Base-by-base conservation (phyloP, 2,797 vertebrate genomes). In the Gallirallus australis region DNA sequence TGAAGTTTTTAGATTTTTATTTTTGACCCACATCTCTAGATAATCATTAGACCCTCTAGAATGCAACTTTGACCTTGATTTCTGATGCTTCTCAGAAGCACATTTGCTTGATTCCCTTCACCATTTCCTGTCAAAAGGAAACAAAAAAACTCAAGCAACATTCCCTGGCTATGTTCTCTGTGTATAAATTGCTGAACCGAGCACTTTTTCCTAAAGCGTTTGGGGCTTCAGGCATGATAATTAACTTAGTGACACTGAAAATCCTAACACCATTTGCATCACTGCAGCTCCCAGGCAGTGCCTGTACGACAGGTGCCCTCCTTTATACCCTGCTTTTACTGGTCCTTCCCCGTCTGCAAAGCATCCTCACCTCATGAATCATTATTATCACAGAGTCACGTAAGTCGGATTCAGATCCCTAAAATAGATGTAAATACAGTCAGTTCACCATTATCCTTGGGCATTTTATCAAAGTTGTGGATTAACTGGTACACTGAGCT, bases 361-460 rank as follows among this genome's bases (percentile, higher is more conserved):
- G 48, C 69, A 86, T 31, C 72, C 75, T 82, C 64, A 77, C 68
- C 65, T 91, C 73, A 61, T 27, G 77, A 85, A 91, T 71, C 65
- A 59, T 86, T 83, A 91, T 40, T 76, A 92, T 90, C 80, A 90
- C 69, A 83, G 35, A 82, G 76, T 52, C 66, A 76, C 80, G 82
- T 90, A 94, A 95, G 79, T 90, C 31, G 66, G 90, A 95, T 96
- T 94, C 93, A 89, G 77, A 65, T 84, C 73, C 92, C 94, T 79
- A 89, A 94, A 97, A 95, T 63, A 96, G 95, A 94, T 45, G 73
- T 52, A 89, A 90, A 95, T 84, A 72, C 82, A 90, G 73, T 64
- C 60, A 72, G 47, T 89, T 94, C 17, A 0, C 59, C 6, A 3
- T 60, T 73, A 84, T 59, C 94, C 90, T 90, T 79, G 83, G 93